These are phyloP conservation scores for Dermolepida albohirtum DNA, from an alignment of 2,888 invertebrate genomes.

Conservation along the genomic window DNA sequence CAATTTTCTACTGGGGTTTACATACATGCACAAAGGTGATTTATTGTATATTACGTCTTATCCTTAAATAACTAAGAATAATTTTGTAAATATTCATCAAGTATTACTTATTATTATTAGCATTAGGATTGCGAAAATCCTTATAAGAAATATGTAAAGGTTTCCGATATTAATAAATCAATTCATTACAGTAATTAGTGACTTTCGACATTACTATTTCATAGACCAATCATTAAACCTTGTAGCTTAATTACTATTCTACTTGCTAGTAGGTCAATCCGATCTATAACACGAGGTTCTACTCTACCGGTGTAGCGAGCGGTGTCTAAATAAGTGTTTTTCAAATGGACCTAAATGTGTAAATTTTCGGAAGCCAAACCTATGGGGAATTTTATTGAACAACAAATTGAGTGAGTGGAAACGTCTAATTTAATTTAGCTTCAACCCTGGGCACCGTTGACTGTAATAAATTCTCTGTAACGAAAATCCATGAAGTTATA, in stretches of 20 bases:
- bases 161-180: too few relatives aligned
- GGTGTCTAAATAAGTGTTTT: conserved; percentile 14
- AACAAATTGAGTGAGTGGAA: conserved; percentile 46
- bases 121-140: too few relatives aligned
- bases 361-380: conserved; percentile 71
- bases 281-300: conserved; percentile 6
- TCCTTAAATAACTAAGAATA: too few relatives aligned
- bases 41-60: too few relatives aligned
- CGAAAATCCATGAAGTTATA: conserved; percentile 47
- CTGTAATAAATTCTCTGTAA: conserved; percentile 48
- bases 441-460: conserved; percentile 35
- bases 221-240: too few relatives aligned
- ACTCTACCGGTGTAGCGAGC: not conserved
- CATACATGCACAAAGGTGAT: too few relatives aligned
- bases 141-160: too few relatives aligned
- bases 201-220: too few relatives aligned
- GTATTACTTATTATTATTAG: too few relatives aligned
- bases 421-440: conserved; percentile 45
- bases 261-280: not conserved
- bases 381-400: conserved; percentile 63
- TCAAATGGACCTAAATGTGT: conserved; percentile 18
- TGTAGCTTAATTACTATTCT: not conserved
- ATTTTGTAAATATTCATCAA: too few relatives aligned
- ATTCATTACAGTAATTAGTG: too few relatives aligned
- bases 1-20: too few relatives aligned